Evolutionary conservation across 2,797 vertebrate species (phyloP).

Genomic region (Hydrophis major): DNA sequence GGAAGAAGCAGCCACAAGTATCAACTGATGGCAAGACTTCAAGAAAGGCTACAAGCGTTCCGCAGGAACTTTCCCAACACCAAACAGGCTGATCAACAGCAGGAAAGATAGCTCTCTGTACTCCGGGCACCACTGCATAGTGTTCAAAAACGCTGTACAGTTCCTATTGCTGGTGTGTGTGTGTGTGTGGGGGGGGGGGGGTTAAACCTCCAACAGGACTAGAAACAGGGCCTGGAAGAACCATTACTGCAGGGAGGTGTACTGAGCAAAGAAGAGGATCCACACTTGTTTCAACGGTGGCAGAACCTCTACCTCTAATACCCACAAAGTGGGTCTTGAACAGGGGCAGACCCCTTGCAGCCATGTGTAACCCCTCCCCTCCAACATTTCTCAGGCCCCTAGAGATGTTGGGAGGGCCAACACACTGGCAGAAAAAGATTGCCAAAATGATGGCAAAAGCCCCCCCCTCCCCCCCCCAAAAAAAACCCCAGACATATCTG

Average conservation of each 20-base stretch:
- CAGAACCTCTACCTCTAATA: background rate
- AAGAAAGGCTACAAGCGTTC: background rate
- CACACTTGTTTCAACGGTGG: background rate
- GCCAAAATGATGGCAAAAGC: background rate
- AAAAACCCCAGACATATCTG: background rate
- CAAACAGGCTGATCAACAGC: background rate
- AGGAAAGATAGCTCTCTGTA: background rate
- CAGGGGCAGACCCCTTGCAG: background rate
- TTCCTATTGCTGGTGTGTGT: background rate
- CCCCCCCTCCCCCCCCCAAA: too few relatives aligned
- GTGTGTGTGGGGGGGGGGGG: too few relatives aligned
- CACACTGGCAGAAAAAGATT: background rate
- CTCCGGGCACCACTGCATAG: background rate
- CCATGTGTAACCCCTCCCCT: background rate
- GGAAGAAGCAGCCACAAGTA: background rate
- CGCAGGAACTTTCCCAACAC: background rate
- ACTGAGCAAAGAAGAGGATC: background rate
- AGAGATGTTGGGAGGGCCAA: background rate
- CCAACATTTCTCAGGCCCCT: background rate
- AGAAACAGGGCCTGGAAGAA: background rate
- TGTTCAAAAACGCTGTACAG: background rate
- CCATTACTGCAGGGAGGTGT: background rate
- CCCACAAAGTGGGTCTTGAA: background rate
- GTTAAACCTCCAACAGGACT: background rate
- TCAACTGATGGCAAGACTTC: background rate